Evolutionary conservation across 1,140 invertebrate species (phyloP).

Genomic region (Phocides pigmalion): DNA sequence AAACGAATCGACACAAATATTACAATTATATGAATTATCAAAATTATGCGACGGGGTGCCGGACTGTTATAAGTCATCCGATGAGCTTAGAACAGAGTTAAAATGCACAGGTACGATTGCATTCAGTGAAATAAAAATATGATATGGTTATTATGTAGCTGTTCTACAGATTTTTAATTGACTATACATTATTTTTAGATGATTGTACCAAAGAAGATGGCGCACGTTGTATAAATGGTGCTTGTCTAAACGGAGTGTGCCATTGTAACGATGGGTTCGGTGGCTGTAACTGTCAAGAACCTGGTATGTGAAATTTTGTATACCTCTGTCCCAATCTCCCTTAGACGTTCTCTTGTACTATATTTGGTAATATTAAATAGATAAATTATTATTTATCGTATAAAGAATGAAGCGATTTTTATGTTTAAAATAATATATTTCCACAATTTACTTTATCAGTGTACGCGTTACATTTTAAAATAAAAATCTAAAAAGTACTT

Average conservation of each 20-base stretch:
- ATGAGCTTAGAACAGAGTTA: slow-evolving; percentile 94
- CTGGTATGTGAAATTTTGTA: slow-evolving; percentile 86
- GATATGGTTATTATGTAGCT: no score
- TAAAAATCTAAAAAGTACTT: no score
- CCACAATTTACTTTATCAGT: no score
- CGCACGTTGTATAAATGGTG: slow-evolving; percentile 94
- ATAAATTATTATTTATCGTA: not conserved
- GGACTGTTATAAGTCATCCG: slow-evolving; percentile 95
- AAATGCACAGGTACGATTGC: slow-evolving; percentile 94
- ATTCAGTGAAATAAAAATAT: not conserved
- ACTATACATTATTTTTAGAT: slow-evolving; percentile 90
- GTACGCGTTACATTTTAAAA: no score
- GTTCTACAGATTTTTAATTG: no score
- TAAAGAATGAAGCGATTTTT: no score
- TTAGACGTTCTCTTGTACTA: not conserved
- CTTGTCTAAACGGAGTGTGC: slow-evolving; percentile 96
- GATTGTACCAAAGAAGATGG: slow-evolving; percentile 94
- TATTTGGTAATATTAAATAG: no score
- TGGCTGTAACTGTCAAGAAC: slow-evolving; percentile 96
- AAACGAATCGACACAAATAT: slow-evolving; percentile 96
- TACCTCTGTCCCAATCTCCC: not conserved
- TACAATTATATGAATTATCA: slow-evolving; percentile 97
- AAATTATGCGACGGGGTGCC: slow-evolving; percentile 95
- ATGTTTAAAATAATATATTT: no score
- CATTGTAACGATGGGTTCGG: slow-evolving; percentile 98